Conservation (phyloP, 2,888 invertebrate species). For the Kuschelorhynchus macadamiae region DNA sequence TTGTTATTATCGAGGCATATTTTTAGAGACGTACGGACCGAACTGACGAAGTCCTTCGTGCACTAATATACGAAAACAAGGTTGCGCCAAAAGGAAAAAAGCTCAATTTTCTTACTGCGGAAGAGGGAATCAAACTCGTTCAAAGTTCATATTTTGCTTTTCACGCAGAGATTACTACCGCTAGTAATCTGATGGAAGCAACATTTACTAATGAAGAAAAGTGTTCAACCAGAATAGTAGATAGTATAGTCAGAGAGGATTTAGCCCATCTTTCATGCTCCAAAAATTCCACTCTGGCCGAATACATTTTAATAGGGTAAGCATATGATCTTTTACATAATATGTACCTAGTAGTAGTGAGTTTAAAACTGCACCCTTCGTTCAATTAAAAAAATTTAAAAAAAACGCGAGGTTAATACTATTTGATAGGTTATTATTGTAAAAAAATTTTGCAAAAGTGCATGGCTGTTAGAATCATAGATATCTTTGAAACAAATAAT, state of each 20-base stretch:
- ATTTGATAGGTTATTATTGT: no score
- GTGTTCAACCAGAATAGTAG: constrained; percentile 31
- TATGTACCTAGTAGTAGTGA: no score
- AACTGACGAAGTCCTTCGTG: constrained; percentile 39
- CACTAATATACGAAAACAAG: constrained; percentile 39
- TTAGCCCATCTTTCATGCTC: constrained; percentile 25
- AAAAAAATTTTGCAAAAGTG: no score
- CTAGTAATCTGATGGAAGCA: constrained; percentile 24
- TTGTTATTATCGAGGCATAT: no score
- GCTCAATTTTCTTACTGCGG: constrained; percentile 24
- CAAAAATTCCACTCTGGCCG: constrained; percentile 32
- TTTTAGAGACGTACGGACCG: constrained; percentile 31
- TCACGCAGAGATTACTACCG: constrained; percentile 33
- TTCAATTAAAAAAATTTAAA: no score
- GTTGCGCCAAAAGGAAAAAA: constrained; percentile 28
- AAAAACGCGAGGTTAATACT: no score
- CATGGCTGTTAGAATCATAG: no score
- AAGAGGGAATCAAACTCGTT: constrained; percentile 39
- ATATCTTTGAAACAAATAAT: no score
- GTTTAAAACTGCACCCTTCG: no score
- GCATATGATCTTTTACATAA: no score
- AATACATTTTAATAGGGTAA: constrained; percentile 43
- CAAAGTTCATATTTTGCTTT: constrained; percentile 43
- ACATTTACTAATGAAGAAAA: constrained; percentile 36
- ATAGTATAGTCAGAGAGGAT: constrained; percentile 34